Evolutionary conservation across 2,888 invertebrate genomes (phyloP), one percentile per base, ranked within the genome.

Genomic region (Spisula subtruncata): DNA sequence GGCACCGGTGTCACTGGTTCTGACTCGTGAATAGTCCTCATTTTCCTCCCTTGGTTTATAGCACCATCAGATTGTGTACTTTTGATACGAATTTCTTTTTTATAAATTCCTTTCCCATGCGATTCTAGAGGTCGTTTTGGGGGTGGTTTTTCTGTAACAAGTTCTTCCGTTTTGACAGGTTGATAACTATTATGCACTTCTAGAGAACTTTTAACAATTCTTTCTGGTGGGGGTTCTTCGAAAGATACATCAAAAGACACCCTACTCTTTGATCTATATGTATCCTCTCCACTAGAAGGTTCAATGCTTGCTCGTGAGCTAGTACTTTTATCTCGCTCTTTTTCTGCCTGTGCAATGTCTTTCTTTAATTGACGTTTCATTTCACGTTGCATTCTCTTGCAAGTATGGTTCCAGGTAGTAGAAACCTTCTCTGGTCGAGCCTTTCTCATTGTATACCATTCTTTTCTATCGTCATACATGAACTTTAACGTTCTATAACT

Each of bases 401-500:
- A 91, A 35, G 85, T 92, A 32, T 94, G 93, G 56, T 95, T 94
- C 90, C 93, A 93, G 18, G 92, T 90, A 81, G 93, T 90, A 29
- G 93, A 92, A 25, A 94, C 91, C 80, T 94, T 90, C 81, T 93
- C 92, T 41, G 93, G 91, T 79, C 90, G 82, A 81, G 92, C 89
- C 81, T 93, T 93, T 86, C 93, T 84, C 18, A 93, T 85, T 16
- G 93, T 92, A 32, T 91, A 92, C 94, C 94, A 94, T 25, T 95
- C 94, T 83, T 91, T 92, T 54, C 93, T 88, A 10, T 94, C 93
- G 48, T 92, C 93, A 82, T 92, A 93, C 86, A 94, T 88, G 56
- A 94, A 93, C 86, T 96, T 96, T n/a, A 91, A 84, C 10, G 93
- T 93, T 82, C 96, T 90, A 84, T 96, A 96, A 81, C 93, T 93